Evolutionary conservation across 2,888 invertebrate genomes (phyloP).

Genomic region (Chloroclystis v-ata): DNA sequence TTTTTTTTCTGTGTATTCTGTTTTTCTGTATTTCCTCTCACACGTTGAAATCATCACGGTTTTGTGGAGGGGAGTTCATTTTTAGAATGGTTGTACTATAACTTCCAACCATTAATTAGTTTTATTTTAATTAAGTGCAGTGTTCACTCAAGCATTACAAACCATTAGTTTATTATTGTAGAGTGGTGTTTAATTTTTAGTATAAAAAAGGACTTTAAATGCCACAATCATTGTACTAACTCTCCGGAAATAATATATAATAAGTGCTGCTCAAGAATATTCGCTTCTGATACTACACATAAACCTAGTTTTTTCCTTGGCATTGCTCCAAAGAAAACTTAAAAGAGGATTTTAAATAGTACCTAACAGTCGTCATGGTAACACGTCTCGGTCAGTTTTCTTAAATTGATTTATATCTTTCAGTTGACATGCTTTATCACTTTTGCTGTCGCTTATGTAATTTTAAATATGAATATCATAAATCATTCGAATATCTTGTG

Average conservation of each 20-base stretch:
- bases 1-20: no score
- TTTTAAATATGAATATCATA: slow-evolving; percentile 6
- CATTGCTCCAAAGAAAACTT: slow-evolving; percentile 39
- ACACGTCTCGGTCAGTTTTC: slow-evolving; percentile 23
- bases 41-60: no score
- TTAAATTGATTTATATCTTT: slow-evolving; percentile 30
- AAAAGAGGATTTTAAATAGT: slow-evolving; percentile 38
- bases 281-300: slow-evolving; percentile 28
- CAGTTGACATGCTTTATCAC: slow-evolving; percentile 24
- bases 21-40: no score
- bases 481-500: slow-evolving; percentile 15
- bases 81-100: no score
- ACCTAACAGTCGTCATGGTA: slow-evolving; percentile 30
- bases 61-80: no score
- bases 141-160: no score
- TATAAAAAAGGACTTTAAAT: no score
- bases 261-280: slow-evolving; percentile 16
- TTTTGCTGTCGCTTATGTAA: slow-evolving; percentile 13
- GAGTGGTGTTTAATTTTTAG: no score
- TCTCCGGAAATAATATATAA: slow-evolving; percentile 5
- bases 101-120: no score
- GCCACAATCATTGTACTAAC: no score
- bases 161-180: no score
- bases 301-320: slow-evolving; percentile 40
- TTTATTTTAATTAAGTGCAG: no score